phyloP scores from a whole-genome alignment of 2,888 invertebrate genomes.

The Ethmia dodecea region DNA sequence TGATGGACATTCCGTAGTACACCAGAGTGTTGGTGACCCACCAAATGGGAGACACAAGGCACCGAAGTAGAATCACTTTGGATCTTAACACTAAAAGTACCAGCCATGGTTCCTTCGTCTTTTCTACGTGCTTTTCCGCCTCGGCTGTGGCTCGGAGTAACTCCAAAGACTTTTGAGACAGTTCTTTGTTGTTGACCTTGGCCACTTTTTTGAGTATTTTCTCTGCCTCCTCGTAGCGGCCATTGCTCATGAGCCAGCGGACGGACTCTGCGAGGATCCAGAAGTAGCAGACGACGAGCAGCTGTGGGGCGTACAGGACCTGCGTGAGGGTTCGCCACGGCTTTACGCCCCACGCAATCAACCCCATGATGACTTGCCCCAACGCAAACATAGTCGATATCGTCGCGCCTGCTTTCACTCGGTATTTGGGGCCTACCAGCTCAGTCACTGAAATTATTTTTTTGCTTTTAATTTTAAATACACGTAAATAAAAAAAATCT shows the following conservation, averaged over 20 bases:
- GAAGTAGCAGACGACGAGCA: conserved; percentile 81
- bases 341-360: conserved; percentile 82
- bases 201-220: conserved; percentile 80
- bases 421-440: conserved; percentile 84
- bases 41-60: conserved; percentile 73
- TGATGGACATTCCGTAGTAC: conserved; percentile 84
- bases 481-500: no score
- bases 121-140: conserved; percentile 40
- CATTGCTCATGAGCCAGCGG: conserved; percentile 86
- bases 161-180: conserved; percentile 74
- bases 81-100: conserved; percentile 45
- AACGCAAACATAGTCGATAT: conserved; percentile 84
- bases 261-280: conserved; percentile 87
- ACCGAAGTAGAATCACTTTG: conserved; percentile 42
- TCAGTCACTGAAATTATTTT: conserved; percentile 80
- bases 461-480: neutral
- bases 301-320: conserved; percentile 83
- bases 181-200: conserved; percentile 74
- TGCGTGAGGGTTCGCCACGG: conserved; percentile 84
- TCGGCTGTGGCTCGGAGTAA: conserved; percentile 53
- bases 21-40: conserved; percentile 84
- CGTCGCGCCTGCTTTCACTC: conserved; percentile 85
- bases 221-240: conserved; percentile 81
- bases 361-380: conserved; percentile 84
- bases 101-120: conserved; percentile 52